These are phyloP conservation scores for Agrochola circellaris DNA, from an alignment of 2,888 invertebrate genomes.

Conservation along the genomic window DNA sequence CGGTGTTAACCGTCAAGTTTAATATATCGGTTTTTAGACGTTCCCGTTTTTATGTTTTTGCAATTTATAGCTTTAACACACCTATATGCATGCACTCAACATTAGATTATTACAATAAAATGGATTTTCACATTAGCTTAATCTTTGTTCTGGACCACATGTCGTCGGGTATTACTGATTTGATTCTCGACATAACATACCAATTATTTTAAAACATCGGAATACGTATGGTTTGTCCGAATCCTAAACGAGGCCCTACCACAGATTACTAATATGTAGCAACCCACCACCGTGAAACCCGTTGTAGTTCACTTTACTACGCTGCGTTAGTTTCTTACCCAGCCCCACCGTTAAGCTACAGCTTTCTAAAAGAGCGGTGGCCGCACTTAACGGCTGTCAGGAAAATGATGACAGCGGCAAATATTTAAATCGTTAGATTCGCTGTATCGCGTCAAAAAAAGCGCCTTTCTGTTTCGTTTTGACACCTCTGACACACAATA, in stretches of 20 bases:
- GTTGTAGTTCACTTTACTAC: not conserved
- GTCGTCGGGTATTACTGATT: not conserved
- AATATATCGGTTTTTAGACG: constrained; percentile 19
- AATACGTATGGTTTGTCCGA: not conserved
- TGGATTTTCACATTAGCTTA: not conserved
- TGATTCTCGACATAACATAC: not conserved
- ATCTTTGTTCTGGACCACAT: too few species aligned
- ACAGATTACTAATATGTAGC: too few species aligned
- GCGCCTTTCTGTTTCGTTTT: too few species aligned
- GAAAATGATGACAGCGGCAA: too few species aligned
- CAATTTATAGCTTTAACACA: not conserved
- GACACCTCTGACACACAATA: too few species aligned
- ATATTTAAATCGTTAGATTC: too few species aligned
- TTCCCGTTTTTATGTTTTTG: not conserved
- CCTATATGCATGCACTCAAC: too few species aligned
- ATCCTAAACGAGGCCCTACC: not conserved
- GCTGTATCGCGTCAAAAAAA: too few species aligned
- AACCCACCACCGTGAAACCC: not conserved
- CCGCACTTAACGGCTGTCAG: too few species aligned
- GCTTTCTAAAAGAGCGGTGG: too few species aligned
- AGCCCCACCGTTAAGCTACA: not conserved
- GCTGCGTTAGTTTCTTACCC: not conserved
- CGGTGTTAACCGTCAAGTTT: constrained; percentile 20
- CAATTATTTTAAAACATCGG: not conserved
- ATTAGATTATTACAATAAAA: not conserved